A percentile compares a stretch with the other conserved stretches of the same genome.
phyloP scores from a whole-genome alignment of 2,888 invertebrate species.

The Ephialtes manifestator region DNA sequence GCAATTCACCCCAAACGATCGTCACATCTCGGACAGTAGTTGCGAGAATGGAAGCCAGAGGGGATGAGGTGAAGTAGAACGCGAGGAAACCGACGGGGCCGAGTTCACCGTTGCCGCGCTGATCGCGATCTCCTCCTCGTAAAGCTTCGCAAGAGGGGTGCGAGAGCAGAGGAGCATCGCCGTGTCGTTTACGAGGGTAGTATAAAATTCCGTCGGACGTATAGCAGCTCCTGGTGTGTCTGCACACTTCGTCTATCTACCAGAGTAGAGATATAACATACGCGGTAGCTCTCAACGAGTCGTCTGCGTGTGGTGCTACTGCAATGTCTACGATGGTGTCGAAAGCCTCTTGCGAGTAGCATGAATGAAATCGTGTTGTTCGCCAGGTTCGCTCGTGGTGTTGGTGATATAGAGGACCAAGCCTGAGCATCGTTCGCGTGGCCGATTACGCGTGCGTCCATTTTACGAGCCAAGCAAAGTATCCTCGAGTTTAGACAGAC shows the following conservation, averaged over 20 bases:
- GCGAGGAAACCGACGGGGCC: conserved; percentile 28
- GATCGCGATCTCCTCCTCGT: conserved; percentile 69
- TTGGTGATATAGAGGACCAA: conserved; percentile 34
- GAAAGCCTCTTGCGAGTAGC: conserved; percentile 55
- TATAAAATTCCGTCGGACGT: conserved; percentile 74
- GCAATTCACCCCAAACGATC: conserved; percentile 68
- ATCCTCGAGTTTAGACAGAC: conserved; percentile 71
- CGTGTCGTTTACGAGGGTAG: conserved; percentile 73
- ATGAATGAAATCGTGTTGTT: conserved; percentile 74
- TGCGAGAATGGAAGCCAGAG: conserved; percentile 26
- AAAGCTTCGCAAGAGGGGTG: conserved; percentile 62
- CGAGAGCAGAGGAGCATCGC: conserved; percentile 57
- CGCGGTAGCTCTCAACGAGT: conserved; percentile 27
- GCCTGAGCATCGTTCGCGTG: conserved; percentile 37
- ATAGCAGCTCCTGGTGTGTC: conserved; percentile 24
- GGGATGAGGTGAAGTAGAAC: conserved; percentile 5
- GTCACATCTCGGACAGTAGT: conserved; percentile 61
- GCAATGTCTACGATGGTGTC: conserved; percentile 9
- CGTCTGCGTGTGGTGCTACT: conserved; percentile 22
- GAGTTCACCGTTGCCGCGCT: conserved; percentile 27
- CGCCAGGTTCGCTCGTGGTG: conserved; percentile 53
- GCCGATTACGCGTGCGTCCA: conserved; percentile 68
- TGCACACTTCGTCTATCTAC: conserved; percentile 31
- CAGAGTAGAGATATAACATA: conserved; percentile 20
- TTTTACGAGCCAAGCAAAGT: conserved; percentile 74